Evolutionary conservation across 2,888 invertebrate genomes (phyloP).

Genomic region (Pheosia tremula): DNA sequence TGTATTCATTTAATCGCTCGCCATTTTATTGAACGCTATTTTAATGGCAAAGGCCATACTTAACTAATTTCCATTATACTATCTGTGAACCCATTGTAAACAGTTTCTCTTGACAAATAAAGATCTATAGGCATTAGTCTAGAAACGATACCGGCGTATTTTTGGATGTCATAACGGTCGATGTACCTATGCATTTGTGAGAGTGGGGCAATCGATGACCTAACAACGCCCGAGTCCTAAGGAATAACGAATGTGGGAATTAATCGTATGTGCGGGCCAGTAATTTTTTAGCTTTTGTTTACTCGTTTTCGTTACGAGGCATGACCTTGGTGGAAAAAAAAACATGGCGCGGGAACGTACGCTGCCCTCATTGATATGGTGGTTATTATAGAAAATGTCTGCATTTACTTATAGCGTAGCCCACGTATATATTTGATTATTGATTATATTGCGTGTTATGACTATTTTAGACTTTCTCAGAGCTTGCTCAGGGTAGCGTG

Average conservation of each 20-base stretch:
- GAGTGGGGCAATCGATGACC: conserved; percentile 75
- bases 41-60: conserved; percentile 51
- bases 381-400: conserved; percentile 47
- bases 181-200: conserved; percentile 50
- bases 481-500: conserved; percentile 73
- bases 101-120: conserved; percentile 59
- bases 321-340: conserved; percentile 82
- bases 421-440: conserved; percentile 45
- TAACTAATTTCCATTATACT: conserved; percentile 37
- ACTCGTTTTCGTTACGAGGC: conserved; percentile 76
- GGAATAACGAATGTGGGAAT: conserved; percentile 27
- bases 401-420: conserved; percentile 33
- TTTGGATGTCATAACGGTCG: conserved; percentile 67
- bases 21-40: conserved; percentile 80
- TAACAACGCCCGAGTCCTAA: conserved; percentile 51
- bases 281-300: conserved; percentile 71
- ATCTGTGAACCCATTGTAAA: conserved; percentile 27
- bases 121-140: conserved; percentile 29
- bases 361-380: conserved; percentile 62
- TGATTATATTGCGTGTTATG: conserved; percentile 64
- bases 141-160: conserved; percentile 68
- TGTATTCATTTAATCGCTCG: conserved; percentile 79
- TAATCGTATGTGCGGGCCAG: conserved; percentile 26
- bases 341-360: conserved; percentile 82
- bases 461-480: conserved; percentile 72